Evolutionary conservation across 2,113 vertebrate species (phyloP), one percentile per base, ranked within the genome.

Genomic region (Amphiprion percula): DNA sequence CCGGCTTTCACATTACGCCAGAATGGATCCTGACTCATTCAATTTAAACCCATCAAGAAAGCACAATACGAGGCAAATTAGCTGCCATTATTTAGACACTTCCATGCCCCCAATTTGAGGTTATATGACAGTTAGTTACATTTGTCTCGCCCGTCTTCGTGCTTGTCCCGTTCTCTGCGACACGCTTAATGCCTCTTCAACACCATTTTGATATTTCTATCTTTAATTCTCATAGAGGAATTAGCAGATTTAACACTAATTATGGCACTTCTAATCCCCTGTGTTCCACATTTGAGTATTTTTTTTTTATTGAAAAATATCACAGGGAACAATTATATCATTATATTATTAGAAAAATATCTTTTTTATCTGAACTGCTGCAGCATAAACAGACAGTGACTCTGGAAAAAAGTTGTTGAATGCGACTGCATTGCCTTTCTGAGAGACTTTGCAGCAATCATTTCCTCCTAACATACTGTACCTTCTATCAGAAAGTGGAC

Each of bases 1-100:
- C 82, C 78, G 4, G 87, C 91, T 81, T 86, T 90, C 91, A 86
- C 88, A 90, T 88, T 85, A 90, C 84, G 83, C 74, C 89, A 90
- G 63, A 85, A 88, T 75, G 77, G 88, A 89, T 82, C 88, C 88
- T 90, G 89, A 92, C 89, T 93, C 90, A 92, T 92, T 88, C 88
- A 80, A 86, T 93, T 92, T 84, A 86, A 83, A 65, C 39, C 80
- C 88, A 81, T 88, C 89, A 88, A 79, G 79, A 68, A 85, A 85
- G 85, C 89, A 91, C 89, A 91, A 91, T 84, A 82, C 87, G 10
- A 82, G 77, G 62, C 82, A 81, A 92, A 92, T 92, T 90, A 91
- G 82, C 87, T 60, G 82, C 90, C 84, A 82, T 92, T 89, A 92
- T 91, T 91, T 81, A 84, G 83, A 80, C 85, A 79, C 85, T 86